A percentile compares a stretch with the other conserved stretches of the same genome.
phyloP scores from a whole-genome alignment of 2,888 invertebrate species.

The Drosophila anomelani region DNA sequence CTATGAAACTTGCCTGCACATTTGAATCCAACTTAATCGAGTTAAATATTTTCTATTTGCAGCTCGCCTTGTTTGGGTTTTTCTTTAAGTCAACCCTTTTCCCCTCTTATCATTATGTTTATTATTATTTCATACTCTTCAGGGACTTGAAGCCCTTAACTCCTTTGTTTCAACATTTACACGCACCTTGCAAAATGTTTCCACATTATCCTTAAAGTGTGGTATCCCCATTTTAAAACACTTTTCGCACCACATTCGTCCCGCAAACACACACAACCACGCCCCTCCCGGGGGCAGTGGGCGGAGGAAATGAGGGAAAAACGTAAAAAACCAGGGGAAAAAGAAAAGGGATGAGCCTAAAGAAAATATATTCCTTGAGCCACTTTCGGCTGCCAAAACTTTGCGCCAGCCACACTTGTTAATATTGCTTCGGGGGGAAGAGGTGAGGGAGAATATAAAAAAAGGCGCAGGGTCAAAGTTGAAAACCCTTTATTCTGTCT shows the following conservation, averaged over 20 bases:
- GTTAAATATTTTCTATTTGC: background rate
- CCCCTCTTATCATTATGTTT: conserved; percentile 5
- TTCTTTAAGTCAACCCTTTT: background rate
- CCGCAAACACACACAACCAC: conserved; percentile 6
- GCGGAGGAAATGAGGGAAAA: conserved; percentile 43
- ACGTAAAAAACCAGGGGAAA: conserved; percentile 2
- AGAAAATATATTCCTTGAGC: conserved; percentile 43
- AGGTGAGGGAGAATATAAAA: conserved; percentile 32
- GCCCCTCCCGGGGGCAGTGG: conserved; percentile 44
- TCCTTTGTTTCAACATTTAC: conserved; percentile 10
- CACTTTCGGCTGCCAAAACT: conserved; percentile 40
- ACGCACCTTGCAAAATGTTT: conserved; percentile 18
- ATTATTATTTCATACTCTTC: conserved; percentile 17
- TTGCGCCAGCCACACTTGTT: conserved; percentile 65
- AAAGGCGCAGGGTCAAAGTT: conserved; percentile 67
- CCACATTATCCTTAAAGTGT: conserved; percentile 41
- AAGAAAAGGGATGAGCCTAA: conserved; percentile 22
- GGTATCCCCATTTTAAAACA: conserved; percentile 55
- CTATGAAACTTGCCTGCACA: conserved; percentile 5
- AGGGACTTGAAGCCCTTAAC: background rate
- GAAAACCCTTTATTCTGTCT: conserved; percentile 69
- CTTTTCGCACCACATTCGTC: conserved; percentile 48
- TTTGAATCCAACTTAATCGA: background rate
- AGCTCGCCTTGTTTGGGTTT: background rate
- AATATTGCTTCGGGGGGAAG: conserved; percentile 48